Conservation (phyloP, 37 sponge, comb jelly and placozoan species). For the Amphimedon queenslandica region DNA sequence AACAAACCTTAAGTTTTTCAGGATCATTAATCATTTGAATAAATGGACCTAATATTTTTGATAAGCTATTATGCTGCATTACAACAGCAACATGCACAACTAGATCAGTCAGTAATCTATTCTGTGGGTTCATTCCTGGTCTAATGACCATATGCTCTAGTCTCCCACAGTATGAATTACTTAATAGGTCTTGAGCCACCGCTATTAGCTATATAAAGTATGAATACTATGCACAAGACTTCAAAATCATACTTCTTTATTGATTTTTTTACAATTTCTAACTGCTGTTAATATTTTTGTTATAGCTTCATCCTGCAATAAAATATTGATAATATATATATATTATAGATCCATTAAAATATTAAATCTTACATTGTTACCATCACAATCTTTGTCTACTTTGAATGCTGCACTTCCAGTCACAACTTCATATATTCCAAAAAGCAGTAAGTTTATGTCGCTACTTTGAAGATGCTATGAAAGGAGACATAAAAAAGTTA, state of each 20-base stretch:
- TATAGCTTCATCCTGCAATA: too few relatives aligned
- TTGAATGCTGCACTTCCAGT: neutral
- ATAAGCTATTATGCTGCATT: neutral
- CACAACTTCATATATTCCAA: neutral
- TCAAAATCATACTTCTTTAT: neutral
- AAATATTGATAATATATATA: too few relatives aligned
- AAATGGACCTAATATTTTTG: neutral
- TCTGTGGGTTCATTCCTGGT: slow-evolving; percentile 4
- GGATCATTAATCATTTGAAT: neutral
- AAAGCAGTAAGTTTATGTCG: neutral
- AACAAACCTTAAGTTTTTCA: neutral
- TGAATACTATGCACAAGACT: too few relatives aligned
- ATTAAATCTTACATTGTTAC: neutral
- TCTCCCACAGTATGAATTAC: slow-evolving; percentile 48
- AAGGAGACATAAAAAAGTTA: too few relatives aligned
- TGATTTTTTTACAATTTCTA: neutral
- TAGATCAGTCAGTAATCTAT: neutral
- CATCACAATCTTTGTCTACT: too few relatives aligned
- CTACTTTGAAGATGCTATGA: too few relatives aligned
- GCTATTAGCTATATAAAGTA: slow-evolving; percentile 40
- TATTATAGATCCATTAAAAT: neutral
- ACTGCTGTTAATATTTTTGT: too few relatives aligned
- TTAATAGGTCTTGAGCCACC: slow-evolving; percentile 14
- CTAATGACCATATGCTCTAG: slow-evolving; percentile 20
- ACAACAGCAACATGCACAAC: slow-evolving; percentile 7